Evolutionary conservation across 1,140 invertebrate species (phyloP).

Genomic region (Dryas iulia): DNA sequence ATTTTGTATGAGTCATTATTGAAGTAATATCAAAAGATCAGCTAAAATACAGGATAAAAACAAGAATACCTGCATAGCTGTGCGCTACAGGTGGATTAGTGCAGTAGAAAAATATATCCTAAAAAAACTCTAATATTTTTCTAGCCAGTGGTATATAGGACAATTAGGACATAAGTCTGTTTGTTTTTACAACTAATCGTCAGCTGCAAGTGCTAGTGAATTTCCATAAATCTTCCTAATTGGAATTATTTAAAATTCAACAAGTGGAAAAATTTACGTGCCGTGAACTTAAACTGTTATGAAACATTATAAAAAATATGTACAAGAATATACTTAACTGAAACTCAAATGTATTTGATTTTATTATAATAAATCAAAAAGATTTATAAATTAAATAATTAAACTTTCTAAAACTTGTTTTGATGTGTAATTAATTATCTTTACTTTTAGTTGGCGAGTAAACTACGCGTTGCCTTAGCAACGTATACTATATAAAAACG

Average conservation of each 20-base stretch:
- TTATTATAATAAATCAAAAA: neutral
- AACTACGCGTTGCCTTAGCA: too few species aligned
- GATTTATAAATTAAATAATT: neutral
- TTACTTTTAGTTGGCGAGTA: too few species aligned
- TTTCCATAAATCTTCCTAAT: constrained; percentile 11
- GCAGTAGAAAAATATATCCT: neutral
- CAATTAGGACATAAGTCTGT: too few species aligned
- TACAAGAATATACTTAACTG: neutral
- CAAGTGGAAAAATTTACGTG: constrained; percentile 13
- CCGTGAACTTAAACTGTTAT: neutral
- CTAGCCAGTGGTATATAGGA: too few species aligned
- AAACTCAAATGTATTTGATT: neutral
- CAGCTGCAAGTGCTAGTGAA: neutral
- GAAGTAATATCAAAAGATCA: too few species aligned
- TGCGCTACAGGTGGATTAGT: too few species aligned
- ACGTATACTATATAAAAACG: too few species aligned
- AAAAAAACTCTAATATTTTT: too few species aligned
- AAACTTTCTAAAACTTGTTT: neutral
- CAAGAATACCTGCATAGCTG: too few species aligned
- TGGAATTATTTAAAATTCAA: constrained; percentile 27
- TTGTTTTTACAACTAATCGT: too few species aligned
- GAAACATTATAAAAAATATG: neutral
- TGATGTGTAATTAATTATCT: neutral
- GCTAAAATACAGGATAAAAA: too few species aligned
- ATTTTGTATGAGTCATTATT: neutral